phyloP scores from a whole-genome alignment of 2,888 invertebrate genomes.

The Melanargia galathea region DNA sequence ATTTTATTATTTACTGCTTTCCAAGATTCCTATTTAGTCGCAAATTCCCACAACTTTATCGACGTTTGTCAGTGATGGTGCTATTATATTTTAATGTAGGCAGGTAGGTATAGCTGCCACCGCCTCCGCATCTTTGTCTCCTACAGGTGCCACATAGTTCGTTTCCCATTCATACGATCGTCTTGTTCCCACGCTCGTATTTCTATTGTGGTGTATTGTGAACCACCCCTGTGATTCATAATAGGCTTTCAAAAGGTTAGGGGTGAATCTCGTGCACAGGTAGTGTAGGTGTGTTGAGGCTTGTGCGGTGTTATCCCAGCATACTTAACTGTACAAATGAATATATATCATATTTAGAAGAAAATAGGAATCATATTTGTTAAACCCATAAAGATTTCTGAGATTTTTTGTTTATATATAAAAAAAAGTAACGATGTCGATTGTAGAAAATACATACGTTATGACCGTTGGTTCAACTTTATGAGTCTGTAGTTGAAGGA shows the following conservation, averaged over 20 bases:
- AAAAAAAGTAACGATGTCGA: slow-evolving; percentile 21
- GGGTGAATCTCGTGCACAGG: slow-evolving; percentile 68
- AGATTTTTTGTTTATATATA: slow-evolving; percentile 18
- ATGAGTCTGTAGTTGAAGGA: not conserved
- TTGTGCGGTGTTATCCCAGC: slow-evolving; percentile 6
- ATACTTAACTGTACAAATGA: slow-evolving; percentile 2
- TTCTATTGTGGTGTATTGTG: slow-evolving; percentile 55
- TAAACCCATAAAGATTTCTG: not conserved
- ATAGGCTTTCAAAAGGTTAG: slow-evolving; percentile 60
- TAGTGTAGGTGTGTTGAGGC: slow-evolving; percentile 48
- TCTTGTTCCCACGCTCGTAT: slow-evolving; percentile 69
- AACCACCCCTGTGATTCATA: slow-evolving; percentile 63
- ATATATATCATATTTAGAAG: slow-evolving; percentile 12
- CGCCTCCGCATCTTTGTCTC: slow-evolving; percentile 46
- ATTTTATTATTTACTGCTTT: not conserved
- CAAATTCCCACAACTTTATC: slow-evolving; percentile 31
- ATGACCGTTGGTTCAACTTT: slow-evolving; percentile 55
- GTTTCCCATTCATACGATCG: slow-evolving; percentile 56
- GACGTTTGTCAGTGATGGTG: slow-evolving; percentile 32
- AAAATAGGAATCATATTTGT: not conserved
- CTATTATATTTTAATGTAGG: slow-evolving; percentile 37
- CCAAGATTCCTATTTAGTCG: not conserved
- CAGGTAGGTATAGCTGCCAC: slow-evolving; percentile 43
- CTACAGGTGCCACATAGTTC: slow-evolving; percentile 65
- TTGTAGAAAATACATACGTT: slow-evolving; percentile 63